Base-by-base conservation (phyloP, 1,140 invertebrate species). In the Camponotus pennsylvanicus region DNA sequence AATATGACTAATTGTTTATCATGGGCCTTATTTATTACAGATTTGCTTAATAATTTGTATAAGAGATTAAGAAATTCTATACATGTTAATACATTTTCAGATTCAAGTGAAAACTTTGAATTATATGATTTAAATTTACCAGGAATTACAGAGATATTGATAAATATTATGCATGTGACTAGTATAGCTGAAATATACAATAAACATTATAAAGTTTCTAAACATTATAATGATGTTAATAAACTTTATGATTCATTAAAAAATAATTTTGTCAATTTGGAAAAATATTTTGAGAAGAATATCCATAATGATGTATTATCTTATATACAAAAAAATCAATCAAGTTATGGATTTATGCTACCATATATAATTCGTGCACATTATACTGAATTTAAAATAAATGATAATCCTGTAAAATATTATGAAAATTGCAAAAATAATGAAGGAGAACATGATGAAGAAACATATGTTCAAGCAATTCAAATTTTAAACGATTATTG, bases 21-120 rank as follows among this genome's bases (percentile, higher is more conserved):
- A 80, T 95, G 95, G 95, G 93, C 94, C 55, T 71, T 92, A 6
- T 91, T 93, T n/a, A 93, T 85, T 77, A 88, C 89, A 42, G 92
- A 93, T 82, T 87, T 95, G 75, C 67, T 95, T 7, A 93, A 93
- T 42, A 92, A 91, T 86, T 71, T 95, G 7, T 86, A 77, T 3
- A 61, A 34, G 34, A 87, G 71, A 82, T 40, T 61, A 8, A 76
- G 3, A 45, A 45, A 5, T 6, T 13, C 37, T 45, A n/a, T 55
- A 15, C 13, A 71, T 42, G 6, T 27, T 34, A 2, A 66, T 9
- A 21, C 4, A n/a, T n/a, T 1, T 3, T 21, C n/a, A 11, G 37
- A 32, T 5, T 27, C n/a, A 6, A 37, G 85, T 18, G 64, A 82
- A 64, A 59, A 9, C 63, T 7, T 13, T 27, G 42, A 82, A 45